Evolutionary conservation across 2,113 vertebrate species (phyloP).

Genomic region (Puntigrus tetrazona): DNA sequence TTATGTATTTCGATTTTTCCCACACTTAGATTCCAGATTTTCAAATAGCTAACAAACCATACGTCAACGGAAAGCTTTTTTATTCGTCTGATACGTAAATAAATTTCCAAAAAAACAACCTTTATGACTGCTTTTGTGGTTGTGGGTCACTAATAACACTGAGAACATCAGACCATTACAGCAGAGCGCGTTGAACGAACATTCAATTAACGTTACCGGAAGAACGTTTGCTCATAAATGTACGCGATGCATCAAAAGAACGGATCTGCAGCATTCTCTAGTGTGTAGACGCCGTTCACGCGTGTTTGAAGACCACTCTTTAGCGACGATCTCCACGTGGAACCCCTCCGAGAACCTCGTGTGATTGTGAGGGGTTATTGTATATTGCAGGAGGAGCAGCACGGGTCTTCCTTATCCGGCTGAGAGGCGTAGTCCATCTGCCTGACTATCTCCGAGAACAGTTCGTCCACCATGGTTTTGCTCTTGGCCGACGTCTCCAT

Average conservation of each 20-base stretch:
- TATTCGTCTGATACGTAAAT: too few relatives aligned
- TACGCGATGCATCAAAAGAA: not conserved
- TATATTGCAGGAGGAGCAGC: conserved; percentile 99
- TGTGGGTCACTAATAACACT: too few relatives aligned
- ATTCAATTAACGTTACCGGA: not conserved
- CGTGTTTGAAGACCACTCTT: not conserved
- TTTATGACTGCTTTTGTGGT: too few relatives aligned
- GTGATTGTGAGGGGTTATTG: conserved; percentile 80
- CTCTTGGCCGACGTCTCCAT: conserved; percentile 99
- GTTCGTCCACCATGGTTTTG: conserved; percentile 99
- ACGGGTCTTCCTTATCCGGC: conserved; percentile 97
- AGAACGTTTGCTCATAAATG: not conserved
- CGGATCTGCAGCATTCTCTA: not conserved
- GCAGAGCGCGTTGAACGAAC: not conserved
- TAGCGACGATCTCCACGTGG: not conserved
- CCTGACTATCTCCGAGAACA: conserved; percentile 98
- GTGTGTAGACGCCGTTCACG: not conserved
- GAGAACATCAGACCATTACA: not conserved
- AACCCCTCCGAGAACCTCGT: not conserved
- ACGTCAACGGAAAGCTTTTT: too few relatives aligned
- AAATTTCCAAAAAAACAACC: too few relatives aligned
- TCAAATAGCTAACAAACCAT: too few relatives aligned
- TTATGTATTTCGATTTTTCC: too few relatives aligned
- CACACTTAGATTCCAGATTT: too few relatives aligned
- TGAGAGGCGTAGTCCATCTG: conserved; percentile 99